phyloP scores from a whole-genome alignment of 2,113 vertebrate species.

The Phyllostomus hastatus region DNA sequence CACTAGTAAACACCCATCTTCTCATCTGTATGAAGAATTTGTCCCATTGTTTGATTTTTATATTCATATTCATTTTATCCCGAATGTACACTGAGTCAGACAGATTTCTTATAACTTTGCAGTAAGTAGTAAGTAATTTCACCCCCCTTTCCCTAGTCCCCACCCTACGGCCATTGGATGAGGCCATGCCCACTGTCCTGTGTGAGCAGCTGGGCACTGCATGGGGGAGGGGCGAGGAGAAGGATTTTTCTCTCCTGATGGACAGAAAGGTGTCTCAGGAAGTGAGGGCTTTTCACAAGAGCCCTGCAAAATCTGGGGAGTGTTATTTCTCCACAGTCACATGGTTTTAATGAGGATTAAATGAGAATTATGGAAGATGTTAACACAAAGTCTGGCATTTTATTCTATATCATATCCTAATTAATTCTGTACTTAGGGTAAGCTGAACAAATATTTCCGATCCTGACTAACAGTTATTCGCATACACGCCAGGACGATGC shows the following conservation, averaged over 20 bases:
- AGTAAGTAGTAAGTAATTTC: neutral
- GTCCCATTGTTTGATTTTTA: neutral
- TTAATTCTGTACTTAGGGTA: neutral
- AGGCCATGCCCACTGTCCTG: neutral
- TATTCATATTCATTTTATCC: neutral
- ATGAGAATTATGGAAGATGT: neutral
- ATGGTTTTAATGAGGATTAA: neutral
- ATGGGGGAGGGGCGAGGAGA: neutral
- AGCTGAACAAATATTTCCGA: neutral
- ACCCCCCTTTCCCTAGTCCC: neutral
- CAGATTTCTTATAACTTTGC: neutral
- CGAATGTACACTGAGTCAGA: neutral
- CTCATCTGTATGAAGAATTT: neutral
- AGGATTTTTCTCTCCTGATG: neutral
- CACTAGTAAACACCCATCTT: neutral
- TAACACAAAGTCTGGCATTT: neutral
- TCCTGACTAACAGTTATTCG: neutral
- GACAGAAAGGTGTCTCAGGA: neutral
- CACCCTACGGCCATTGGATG: too few species aligned
- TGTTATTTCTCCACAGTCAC: neutral
- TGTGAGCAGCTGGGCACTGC: fast-evolving
- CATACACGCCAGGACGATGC: neutral
- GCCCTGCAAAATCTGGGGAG: neutral
- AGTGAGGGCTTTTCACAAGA: neutral
- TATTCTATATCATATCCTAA: neutral